These are phyloP conservation scores for Crotalus viridis DNA, from an alignment of 2,113 vertebrate genomes.

Conservation along the genomic window DNA sequence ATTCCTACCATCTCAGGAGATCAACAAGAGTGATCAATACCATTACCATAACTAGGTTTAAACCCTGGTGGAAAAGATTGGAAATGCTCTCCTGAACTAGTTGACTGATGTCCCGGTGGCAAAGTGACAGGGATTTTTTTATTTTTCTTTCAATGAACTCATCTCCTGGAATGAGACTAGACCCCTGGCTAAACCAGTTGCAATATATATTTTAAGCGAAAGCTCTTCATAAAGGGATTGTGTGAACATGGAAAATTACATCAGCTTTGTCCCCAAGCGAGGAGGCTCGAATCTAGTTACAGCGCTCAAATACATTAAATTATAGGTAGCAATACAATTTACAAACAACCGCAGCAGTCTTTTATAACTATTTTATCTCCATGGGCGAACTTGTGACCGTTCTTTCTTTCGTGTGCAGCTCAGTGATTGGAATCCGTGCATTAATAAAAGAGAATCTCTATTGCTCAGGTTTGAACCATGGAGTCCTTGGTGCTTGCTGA, in stretches of 20 bases:
- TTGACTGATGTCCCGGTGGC: not conserved
- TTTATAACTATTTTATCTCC: not conserved
- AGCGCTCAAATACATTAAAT: not conserved
- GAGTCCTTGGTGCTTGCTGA: not conserved
- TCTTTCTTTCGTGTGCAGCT: not conserved
- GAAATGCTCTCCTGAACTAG: not conserved
- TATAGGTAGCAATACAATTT: not conserved
- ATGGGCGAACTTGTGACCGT: not conserved
- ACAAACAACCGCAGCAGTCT: not conserved
- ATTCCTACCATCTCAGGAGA: not conserved
- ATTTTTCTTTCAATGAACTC: not conserved
- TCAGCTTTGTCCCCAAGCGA: not conserved
- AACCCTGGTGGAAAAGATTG: not conserved
- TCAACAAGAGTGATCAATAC: not conserved
- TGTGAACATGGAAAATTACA: not conserved
- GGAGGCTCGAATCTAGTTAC: conserved; percentile 2
- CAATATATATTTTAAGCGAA: conserved; percentile 1
- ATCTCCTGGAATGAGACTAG: not conserved
- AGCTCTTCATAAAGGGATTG: not conserved
- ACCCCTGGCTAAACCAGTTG: not conserved
- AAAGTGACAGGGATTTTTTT: not conserved
- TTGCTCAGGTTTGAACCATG: not conserved
- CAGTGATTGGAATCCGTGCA: not conserved
- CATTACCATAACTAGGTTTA: not conserved
- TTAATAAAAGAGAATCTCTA: not conserved